Evolutionary conservation across 2,888 invertebrate species (phyloP), one percentile per base, ranked within the genome.

Genomic region (Aleiodes alternator): DNA sequence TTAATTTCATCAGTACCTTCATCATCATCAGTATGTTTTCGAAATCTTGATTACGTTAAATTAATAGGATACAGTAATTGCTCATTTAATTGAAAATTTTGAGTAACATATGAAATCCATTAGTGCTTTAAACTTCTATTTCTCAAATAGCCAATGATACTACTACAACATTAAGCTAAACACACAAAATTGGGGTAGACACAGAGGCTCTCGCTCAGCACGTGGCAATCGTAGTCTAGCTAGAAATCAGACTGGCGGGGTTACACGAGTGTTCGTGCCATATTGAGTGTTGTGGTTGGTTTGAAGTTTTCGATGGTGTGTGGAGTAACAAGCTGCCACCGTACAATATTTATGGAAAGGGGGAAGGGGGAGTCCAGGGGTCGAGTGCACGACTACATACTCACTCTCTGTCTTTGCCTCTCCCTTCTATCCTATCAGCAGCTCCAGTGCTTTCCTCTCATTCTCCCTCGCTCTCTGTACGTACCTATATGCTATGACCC

Each of bases 261-360:
- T 38, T 51, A 68, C 69, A 69, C 69, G 69, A 69, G 74, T 69
- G 74, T 69, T 69, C 69, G 51, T 57, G 61, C 69, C 34, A 81
- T 85, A 86, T 85, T 82, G 85, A 84, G 83, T 83, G 84, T 86
- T 84, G 86, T 83, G 86, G 84, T 87, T 81, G 84, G 85, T 85
- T 86, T 82, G 84, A 86, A 85, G 86, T 84, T 84, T 78, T 84
- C 81, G 56, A 82, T 82, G 82, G 84, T 81, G 84, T 82, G 79
- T 76, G 81, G 85, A 84, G 87, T 88, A 88, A 89, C 89, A 86
- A 88, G 88, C 88, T 87, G 88, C 86, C 88, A 88, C 83, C 81
- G 82, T 81, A 79, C 83, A 83, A 88, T 87, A 88, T 89, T 88
- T 89, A 88, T 87, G 86, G 68, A 68, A 68, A 51, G 68, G 84